Evolutionary conservation across 2,113 vertebrate genomes (phyloP).

Genomic region (Callipepla californica): DNA sequence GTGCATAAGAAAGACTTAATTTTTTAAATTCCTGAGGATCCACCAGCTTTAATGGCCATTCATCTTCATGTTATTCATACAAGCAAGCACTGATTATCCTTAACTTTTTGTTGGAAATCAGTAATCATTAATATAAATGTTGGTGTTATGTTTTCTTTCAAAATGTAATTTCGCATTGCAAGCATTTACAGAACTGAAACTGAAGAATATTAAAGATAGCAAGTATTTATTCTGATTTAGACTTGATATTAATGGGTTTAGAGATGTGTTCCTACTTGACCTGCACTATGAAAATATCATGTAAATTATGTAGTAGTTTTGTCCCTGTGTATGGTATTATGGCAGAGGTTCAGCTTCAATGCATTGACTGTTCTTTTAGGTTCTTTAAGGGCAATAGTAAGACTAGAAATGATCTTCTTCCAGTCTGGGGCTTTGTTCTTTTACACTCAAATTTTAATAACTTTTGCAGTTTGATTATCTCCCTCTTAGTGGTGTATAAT

Average conservation of each 20-base stretch:
- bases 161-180: not conserved
- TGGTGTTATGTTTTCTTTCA: not conserved
- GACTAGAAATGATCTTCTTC: not conserved
- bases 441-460: not conserved
- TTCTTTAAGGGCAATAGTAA: not conserved
- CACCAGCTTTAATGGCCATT: not conserved
- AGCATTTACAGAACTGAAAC: not conserved
- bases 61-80: not conserved
- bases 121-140: not conserved
- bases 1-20: not conserved
- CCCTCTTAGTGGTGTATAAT: not conserved
- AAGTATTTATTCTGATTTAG: not conserved
- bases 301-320: not conserved
- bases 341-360: not conserved
- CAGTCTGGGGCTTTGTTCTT: not conserved
- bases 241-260: not conserved
- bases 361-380: not conserved
- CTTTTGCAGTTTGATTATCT: conserved; percentile 13
- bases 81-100: not conserved
- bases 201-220: not conserved
- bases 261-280: not conserved
- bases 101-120: not conserved
- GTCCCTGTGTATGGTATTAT: not conserved
- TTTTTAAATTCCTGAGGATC: not conserved
- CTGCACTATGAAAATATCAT: not conserved